Percentiles rank a stretch among this genome's conserved stretches.
phyloP scores from a whole-genome alignment of 2,888 invertebrate species.

The Melinaea menophilus region DNA sequence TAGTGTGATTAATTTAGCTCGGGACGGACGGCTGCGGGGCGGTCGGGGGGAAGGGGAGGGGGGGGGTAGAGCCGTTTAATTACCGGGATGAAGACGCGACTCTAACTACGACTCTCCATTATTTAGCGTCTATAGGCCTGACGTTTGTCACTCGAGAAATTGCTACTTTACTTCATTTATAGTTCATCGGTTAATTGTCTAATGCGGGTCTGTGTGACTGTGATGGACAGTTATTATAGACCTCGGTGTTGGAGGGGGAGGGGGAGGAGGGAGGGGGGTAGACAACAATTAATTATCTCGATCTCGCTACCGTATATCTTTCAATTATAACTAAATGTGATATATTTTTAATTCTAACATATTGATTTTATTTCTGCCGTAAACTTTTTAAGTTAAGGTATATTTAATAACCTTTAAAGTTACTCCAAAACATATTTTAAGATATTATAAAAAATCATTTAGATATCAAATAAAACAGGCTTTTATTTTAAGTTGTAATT shows the following conservation, averaged over 20 bases:
- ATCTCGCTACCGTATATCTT: too few species aligned
- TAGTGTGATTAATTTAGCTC: conserved; percentile 76
- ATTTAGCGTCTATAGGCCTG: conserved; percentile 72
- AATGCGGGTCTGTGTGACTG: conserved; percentile 21
- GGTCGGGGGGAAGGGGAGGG: conserved; percentile 36
- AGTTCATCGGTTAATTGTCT: conserved; percentile 63
- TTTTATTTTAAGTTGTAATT: too few species aligned
- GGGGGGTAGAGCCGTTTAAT: conserved; percentile 58
- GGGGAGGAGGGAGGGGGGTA: conserved; percentile 7
- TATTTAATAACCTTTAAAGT: too few species aligned
- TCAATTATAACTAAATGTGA: too few species aligned
- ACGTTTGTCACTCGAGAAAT: conserved; percentile 72
- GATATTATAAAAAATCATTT: too few species aligned
- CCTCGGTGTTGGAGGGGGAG: conserved; percentile 30
- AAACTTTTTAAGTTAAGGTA: too few species aligned
- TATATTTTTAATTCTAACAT: too few species aligned
- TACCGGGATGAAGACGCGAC: conserved; percentile 75
- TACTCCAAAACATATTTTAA: too few species aligned
- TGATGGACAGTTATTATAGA: conserved; percentile 37
- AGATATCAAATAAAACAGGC: too few species aligned
- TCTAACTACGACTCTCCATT: conserved; percentile 73
- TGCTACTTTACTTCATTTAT: conserved; percentile 71
- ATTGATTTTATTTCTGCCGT: too few species aligned
- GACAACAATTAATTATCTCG: too few species aligned
- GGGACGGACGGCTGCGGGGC: conserved; percentile 32